Evolutionary conservation across 2,888 invertebrate species (phyloP), one percentile per base, ranked within the genome.

Genomic region (Camponotus fellah): DNA sequence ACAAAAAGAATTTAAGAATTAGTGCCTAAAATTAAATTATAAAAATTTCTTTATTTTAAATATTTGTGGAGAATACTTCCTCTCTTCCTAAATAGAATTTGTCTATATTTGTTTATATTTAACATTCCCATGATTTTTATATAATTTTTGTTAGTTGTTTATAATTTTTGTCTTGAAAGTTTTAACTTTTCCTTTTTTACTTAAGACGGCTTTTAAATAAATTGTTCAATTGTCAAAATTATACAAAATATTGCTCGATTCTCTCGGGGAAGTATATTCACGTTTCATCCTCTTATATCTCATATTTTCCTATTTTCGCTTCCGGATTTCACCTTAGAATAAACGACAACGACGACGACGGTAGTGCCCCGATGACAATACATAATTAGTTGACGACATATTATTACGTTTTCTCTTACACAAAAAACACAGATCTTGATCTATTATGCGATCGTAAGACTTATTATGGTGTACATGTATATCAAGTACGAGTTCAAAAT

Each of bases 391-490:
- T 85, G 88, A 90, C 83, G 84, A 90, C 83, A 85, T 82, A 85
- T 86, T 88, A 85, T 85, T 88, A 88, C 87, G 85, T 86, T 79
- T 88, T 89, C 85, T 85, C 91, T 92, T 92, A 92, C 91, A 92
- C 91, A 92, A 91, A 91, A 89, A 92, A 93, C 93, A 93, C 92
- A 92, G 92, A 93, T 93, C 92, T 92, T 90, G 91, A 92, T 92
- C 92, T 92, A 93, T 94, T 93, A 94, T 92, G 93, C 93, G 91
- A 93, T 93, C 90, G 92, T 90, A 91, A 26, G 92, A 92, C 90
- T 91, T 89, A 90, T 88, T 91, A 88, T 80, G 88, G 88, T 90
- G 91, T 92, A 92, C 91, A 92, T 92, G 92, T 90, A 92, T 92
- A 91, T 92, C 92, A 91, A 91, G 91, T 92, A 92, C 91, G 92